phyloP scores from a whole-genome alignment of 2,888 invertebrate species.

The Dasypolia templi region DNA sequence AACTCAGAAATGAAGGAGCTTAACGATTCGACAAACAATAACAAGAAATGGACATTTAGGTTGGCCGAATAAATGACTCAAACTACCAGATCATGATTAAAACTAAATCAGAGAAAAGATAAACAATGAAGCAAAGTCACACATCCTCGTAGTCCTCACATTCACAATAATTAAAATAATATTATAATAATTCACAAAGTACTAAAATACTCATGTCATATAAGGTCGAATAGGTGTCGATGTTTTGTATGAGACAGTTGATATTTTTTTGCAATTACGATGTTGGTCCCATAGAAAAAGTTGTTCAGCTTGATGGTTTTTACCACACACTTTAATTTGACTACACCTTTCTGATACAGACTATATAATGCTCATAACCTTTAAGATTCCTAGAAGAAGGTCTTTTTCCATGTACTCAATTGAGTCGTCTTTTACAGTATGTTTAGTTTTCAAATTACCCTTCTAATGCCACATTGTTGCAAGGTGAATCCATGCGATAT shows the following conservation, averaged over 20 bases:
- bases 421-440: neutral
- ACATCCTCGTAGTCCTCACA: too few species aligned
- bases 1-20: too few species aligned
- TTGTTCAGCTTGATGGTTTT: neutral
- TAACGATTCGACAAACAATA: too few species aligned
- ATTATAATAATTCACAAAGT: too few species aligned
- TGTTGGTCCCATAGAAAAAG: neutral
- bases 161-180: too few species aligned
- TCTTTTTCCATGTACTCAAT: neutral
- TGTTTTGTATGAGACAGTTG: neutral
- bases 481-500: constrained; percentile 5
- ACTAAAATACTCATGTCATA: too few species aligned
- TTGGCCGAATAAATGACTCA: too few species aligned
- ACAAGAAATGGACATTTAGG: too few species aligned
- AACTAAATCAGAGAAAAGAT: too few species aligned
- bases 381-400: neutral
- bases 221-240: too few species aligned
- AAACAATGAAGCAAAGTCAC: too few species aligned
- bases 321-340: neutral
- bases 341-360: neutral
- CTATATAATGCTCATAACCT: neutral
- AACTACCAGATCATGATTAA: too few species aligned
- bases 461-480: constrained; percentile 2
- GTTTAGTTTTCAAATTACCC: neutral
- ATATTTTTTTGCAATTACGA: neutral